These are phyloP conservation scores for Epizoanthus stellaris DNA, from an alignment of 92 coral and sea anemone genomes.

Conservation along the genomic window DNA sequence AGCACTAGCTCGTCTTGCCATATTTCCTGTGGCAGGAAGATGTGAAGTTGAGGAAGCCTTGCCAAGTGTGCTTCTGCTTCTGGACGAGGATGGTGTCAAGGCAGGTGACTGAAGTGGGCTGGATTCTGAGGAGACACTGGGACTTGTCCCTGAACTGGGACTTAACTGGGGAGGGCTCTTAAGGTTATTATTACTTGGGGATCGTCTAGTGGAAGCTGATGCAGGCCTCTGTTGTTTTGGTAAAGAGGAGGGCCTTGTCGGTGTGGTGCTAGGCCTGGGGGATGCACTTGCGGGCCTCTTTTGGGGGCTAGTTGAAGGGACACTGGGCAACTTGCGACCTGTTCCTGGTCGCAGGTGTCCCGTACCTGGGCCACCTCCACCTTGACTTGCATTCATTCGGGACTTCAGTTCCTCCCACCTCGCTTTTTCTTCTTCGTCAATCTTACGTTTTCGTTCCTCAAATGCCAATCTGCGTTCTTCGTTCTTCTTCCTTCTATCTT, in stretches of 20 bases:
- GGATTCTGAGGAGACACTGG: constrained; percentile 74
- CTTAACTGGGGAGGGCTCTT: constrained; percentile 56
- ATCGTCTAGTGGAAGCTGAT: constrained; percentile 58
- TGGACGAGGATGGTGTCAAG: constrained; percentile 61
- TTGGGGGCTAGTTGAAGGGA: constrained; percentile 68
- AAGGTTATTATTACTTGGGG: constrained; percentile 32
- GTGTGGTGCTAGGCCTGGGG: constrained; percentile 16
- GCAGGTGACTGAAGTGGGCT: constrained; percentile 76
- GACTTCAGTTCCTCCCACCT: constrained; percentile 78
- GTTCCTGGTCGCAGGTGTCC: constrained; percentile 69
- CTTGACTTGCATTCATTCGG: constrained; percentile 60
- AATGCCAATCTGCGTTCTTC: constrained; percentile 92
- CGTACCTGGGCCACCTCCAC: constrained; percentile 14
- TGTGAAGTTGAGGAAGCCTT: constrained; percentile 65
- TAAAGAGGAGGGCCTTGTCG: constrained; percentile 69
- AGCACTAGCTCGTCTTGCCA: constrained; percentile 65
- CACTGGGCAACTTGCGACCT: constrained; percentile 88
- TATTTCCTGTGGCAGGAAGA: constrained; percentile 38
- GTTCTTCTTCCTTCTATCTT: constrained; percentile 82
- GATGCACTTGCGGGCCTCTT: constrained; percentile 78
- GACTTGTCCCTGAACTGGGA: constrained; percentile 62
- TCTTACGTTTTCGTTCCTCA: constrained; percentile 87
- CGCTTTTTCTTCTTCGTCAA: constrained; percentile 77
- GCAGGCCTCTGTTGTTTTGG: constrained; percentile 72
- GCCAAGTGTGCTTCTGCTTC: constrained; percentile 54